Base-by-base conservation (phyloP, 2,797 vertebrate genomes). In the Falco naumanni region DNA sequence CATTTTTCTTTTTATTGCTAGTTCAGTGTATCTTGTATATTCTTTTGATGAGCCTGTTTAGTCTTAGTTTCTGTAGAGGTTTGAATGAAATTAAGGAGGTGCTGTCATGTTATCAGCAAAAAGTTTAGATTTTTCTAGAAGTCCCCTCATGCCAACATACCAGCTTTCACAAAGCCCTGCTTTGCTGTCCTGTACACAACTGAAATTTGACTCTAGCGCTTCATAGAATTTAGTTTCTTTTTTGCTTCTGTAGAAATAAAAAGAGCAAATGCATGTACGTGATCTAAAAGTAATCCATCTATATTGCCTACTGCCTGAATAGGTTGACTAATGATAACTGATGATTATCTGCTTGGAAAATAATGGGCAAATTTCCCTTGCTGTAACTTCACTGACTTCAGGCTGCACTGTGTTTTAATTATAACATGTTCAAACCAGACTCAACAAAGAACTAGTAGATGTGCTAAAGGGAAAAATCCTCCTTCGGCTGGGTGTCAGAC, bases 271-370 rank as follows among this genome's bases (percentile, higher is more conserved):
- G 34, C 16, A 26, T 61, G 57, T 72, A 78, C 68, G 31, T 64
- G 71, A 65, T 87, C 45, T 95, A 69, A 91, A 92, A 68, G 72
- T 57, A 92, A 94, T 95, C 76, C 63, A 86, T 95, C 90, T 86
- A 53, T 88, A 93, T 89, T 89, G 31, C 79, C 72, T 89, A 65
- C 39, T 91, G 79, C 78, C 61, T 91, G 81, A 92, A 93, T 94
- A 93, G 39, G 54, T 84, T 87, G 91, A 88, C 85, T 95, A 94
- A 95, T 90, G 91, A 84, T 88, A 95, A 94, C 72, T 86, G 81
- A 95, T 93, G 57, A 80, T 94, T 96, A 92, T 92, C 84, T 92
- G 31, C 84, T 87, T 86, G 59, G 85, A 93, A 91, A 91, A 92
- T 84, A 95, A 95, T 83, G 72, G 87, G 72, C 24, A 94, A 86